phyloP scores from a whole-genome alignment of 2,797 vertebrate species.

The Myotis pilosus region DNA sequence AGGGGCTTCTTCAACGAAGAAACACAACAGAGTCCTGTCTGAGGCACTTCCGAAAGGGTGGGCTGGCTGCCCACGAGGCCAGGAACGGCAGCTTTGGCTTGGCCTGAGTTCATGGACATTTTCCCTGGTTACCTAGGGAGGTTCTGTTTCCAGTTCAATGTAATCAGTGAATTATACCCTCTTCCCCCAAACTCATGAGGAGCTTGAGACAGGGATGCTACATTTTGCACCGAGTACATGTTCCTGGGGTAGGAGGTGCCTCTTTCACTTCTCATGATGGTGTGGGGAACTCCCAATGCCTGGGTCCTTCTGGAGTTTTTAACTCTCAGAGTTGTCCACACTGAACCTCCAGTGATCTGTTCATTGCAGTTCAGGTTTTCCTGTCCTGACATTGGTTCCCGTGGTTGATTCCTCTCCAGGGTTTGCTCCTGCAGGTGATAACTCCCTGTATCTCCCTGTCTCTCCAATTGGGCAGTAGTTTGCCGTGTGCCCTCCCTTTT shows the following conservation, averaged over 20 bases:
- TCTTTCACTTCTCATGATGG: neutral
- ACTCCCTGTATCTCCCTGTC: neutral
- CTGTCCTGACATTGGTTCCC: neutral
- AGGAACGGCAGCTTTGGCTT: neutral
- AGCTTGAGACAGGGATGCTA: neutral
- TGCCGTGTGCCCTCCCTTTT: neutral
- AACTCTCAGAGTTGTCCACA: neutral
- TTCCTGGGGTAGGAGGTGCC: neutral
- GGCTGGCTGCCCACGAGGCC: slow-evolving; percentile 33
- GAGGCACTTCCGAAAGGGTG: slow-evolving; percentile 48
- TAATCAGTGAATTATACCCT: neutral
- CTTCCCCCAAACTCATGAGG: neutral
- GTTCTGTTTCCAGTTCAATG: slow-evolving; percentile 48
- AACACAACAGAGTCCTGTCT: slow-evolving; percentile 24
- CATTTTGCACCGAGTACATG: neutral
- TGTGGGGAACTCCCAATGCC: neutral
- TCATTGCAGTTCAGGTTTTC: neutral
- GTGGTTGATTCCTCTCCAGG: accelerated
- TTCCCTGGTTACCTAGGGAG: neutral
- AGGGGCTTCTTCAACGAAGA: slow-evolving; percentile 52
- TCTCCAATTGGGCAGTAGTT: neutral
- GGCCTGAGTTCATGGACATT: slow-evolving; percentile 8
- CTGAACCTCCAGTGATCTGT: neutral
- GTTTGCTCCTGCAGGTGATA: neutral
- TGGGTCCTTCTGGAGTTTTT: neutral